Conservation (phyloP, 2,797 vertebrate genomes). For the Anas capensis region DNA sequence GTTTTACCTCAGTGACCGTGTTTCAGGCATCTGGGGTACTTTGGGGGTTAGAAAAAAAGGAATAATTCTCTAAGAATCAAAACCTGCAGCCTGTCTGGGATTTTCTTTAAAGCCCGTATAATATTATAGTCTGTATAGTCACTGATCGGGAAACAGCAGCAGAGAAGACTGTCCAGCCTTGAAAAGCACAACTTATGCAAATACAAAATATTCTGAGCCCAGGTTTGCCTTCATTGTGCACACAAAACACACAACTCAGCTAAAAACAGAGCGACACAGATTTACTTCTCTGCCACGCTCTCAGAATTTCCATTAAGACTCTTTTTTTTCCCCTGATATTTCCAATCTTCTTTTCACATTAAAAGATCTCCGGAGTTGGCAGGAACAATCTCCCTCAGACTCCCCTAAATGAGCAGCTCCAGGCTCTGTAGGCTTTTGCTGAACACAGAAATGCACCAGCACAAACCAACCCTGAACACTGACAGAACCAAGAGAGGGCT, state of each 20-base stretch:
- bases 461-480: neutral
- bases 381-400: slow-evolving; percentile 4
- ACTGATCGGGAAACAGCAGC: neutral
- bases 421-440: neutral
- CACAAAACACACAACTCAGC: neutral
- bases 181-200: neutral
- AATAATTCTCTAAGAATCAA: neutral
- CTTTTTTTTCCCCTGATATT: neutral
- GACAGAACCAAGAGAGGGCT: neutral
- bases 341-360: slow-evolving; percentile 46
- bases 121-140: neutral
- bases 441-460: neutral
- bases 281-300: neutral
- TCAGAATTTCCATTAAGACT: neutral
- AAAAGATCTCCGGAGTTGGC: neutral
- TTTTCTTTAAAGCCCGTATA: neutral
- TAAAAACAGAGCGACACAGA: neutral
- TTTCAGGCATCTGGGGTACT: neutral
- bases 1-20: neutral
- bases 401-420: slow-evolving; percentile 1
- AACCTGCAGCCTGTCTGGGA: neutral
- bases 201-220: neutral
- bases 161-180: neutral
- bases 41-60: neutral
- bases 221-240: neutral